These are phyloP conservation scores for Orussus abietinus DNA, from an alignment of 1,140 invertebrate genomes.

Conservation along the genomic window DNA sequence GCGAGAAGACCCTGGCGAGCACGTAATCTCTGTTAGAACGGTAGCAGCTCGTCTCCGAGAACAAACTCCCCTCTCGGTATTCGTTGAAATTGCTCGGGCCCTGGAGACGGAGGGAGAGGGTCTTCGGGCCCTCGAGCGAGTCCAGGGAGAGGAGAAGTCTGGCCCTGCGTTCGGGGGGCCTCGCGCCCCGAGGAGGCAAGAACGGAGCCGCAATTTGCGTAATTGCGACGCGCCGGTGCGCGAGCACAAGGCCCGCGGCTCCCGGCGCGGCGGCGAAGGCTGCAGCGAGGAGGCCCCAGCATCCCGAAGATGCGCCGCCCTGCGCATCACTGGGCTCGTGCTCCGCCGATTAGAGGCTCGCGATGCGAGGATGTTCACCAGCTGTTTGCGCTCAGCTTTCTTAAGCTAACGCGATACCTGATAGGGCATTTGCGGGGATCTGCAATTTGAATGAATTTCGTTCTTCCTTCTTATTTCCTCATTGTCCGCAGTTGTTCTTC, in stretches of 20 bases:
- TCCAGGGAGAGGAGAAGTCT: slow-evolving; percentile 26
- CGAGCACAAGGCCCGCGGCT: slow-evolving; percentile 9
- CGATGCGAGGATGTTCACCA: too few species aligned
- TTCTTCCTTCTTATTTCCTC: too few species aligned
- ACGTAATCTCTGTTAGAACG: slow-evolving; percentile 8
- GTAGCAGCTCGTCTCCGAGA: slow-evolving; percentile 21
- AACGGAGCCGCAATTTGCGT: slow-evolving; percentile 50
- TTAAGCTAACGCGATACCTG: too few species aligned
- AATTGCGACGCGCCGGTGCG: slow-evolving; percentile 37
- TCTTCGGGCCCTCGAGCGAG: slow-evolving; percentile 20
- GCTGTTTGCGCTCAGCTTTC: slow-evolving; percentile 6
- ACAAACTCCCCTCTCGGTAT: slow-evolving; percentile 27
- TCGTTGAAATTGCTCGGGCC: slow-evolving; percentile 24
- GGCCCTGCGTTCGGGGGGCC: slow-evolving; percentile 23
- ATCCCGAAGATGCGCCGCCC: too few species aligned
- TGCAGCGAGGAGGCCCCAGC: slow-evolving; percentile 1
- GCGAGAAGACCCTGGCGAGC: slow-evolving; percentile 1
- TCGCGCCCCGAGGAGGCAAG: slow-evolving; percentile 40
- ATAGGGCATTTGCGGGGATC: too few species aligned
- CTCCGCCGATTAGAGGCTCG: too few species aligned
- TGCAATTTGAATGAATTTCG: too few species aligned
- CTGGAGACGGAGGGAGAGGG: slow-evolving; percentile 11
- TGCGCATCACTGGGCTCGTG: too few species aligned
- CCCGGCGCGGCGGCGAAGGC: slow-evolving; percentile 23
- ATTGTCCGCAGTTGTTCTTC: too few species aligned